Conservation (phyloP, 1,140 invertebrate species). For the Wasmannia auropunctata region DNA sequence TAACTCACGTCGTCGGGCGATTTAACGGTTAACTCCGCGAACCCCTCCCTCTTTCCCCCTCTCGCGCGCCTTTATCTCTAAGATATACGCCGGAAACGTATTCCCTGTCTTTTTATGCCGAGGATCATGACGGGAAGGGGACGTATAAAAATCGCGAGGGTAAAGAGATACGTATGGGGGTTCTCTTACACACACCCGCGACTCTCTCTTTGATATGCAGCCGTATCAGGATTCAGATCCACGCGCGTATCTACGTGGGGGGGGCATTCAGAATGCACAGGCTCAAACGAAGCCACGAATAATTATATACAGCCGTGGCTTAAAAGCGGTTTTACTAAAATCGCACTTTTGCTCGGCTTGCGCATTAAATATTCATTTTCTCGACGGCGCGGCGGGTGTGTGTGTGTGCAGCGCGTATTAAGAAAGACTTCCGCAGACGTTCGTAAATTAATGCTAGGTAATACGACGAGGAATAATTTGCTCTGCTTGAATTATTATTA, state of each 20-base stretch:
- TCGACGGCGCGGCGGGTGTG: neutral
- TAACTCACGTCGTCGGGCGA: slow-evolving; percentile 44
- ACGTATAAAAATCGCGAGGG: slow-evolving; percentile 43
- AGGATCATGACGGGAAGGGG: slow-evolving; percentile 21
- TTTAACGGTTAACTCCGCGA: slow-evolving; percentile 51
- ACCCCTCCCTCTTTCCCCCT: neutral
- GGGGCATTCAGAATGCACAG: neutral
- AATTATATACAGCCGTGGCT: slow-evolving; percentile 9
- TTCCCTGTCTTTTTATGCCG: slow-evolving; percentile 48
- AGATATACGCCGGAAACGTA: slow-evolving; percentile 50
- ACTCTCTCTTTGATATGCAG: slow-evolving; percentile 14
- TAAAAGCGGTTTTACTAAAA: slow-evolving; percentile 22
- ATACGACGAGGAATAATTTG: neutral
- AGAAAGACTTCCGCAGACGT: neutral
- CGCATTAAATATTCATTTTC: slow-evolving; percentile 34
- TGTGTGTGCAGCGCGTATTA: no score
- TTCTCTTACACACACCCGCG: neutral
- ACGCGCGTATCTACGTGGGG: neutral
- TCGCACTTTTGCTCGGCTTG: neutral
- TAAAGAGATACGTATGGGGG: slow-evolving; percentile 10
- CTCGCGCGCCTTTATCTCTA: neutral
- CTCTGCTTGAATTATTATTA: neutral
- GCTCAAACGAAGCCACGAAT: neutral
- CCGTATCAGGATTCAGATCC: slow-evolving; percentile 8
- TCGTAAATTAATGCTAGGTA: neutral